Conservation (phyloP, 1,140 invertebrate species). For the Drosophila albomicans region DNA sequence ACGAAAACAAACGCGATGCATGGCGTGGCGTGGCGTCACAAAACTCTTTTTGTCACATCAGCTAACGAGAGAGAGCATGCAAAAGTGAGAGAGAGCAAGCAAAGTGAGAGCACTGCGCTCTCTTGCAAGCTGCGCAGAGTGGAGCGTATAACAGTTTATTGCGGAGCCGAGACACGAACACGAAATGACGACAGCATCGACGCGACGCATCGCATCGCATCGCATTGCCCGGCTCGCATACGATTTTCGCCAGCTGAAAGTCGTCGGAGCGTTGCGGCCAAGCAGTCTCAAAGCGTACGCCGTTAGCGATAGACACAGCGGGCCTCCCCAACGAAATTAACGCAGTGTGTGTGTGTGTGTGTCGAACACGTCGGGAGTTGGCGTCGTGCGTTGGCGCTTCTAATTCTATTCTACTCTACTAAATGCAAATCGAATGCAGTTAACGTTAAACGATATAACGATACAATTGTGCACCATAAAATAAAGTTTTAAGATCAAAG, state of each 20-base stretch:
- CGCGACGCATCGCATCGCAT: too few species aligned
- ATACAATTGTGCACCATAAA: constrained; percentile 6
- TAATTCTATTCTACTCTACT: background rate
- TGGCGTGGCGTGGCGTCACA: background rate
- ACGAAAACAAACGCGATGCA: constrained; percentile 16
- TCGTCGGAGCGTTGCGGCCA: constrained; percentile 71
- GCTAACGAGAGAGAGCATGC: too few species aligned
- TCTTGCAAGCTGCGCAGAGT: background rate
- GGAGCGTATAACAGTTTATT: constrained; percentile 38
- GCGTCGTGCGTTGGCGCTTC: constrained; percentile 36
- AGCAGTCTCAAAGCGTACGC: constrained; percentile 72
- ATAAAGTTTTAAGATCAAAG: background rate
- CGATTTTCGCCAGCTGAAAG: constrained; percentile 57
- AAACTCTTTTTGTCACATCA: background rate
- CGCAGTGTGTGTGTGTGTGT: constrained; percentile 1
- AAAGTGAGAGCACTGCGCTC: too few species aligned
- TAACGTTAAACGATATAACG: background rate
- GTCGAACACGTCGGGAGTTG: constrained; percentile 25
- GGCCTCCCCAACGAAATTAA: constrained; percentile 17
- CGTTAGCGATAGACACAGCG: constrained; percentile 72
- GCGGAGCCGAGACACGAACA: constrained; percentile 38
- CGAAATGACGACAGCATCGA: constrained; percentile 22
- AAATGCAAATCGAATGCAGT: constrained; percentile 13
- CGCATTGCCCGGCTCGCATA: constrained; percentile 15
- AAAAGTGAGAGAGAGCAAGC: too few species aligned